Evolutionary conservation across 2,888 invertebrate genomes (phyloP).

Genomic region (Pyrrhia umbra): DNA sequence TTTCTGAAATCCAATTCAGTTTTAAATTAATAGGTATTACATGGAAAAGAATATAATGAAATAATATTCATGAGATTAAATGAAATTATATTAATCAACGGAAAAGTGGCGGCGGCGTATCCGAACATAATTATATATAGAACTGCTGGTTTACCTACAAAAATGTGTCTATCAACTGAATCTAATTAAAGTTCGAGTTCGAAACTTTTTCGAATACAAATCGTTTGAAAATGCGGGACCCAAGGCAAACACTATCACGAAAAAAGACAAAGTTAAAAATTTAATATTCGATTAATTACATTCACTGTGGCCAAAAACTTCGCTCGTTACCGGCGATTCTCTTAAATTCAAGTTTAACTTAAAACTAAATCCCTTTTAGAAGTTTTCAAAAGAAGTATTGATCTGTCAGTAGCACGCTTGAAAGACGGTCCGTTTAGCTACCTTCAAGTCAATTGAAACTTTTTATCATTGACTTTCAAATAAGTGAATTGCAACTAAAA

Average conservation of each 20-base stretch:
- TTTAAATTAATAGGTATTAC: not conserved
- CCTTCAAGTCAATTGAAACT: conserved; percentile 48
- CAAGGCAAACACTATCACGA: conserved; percentile 63
- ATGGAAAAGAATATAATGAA: not conserved
- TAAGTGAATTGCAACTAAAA: conserved; percentile 48
- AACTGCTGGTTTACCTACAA: not conserved
- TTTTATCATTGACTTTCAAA: conserved; percentile 59
- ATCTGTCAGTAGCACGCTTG: conserved; percentile 79
- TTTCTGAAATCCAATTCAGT: conserved; percentile 2
- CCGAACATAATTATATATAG: not conserved
- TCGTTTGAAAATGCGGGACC: conserved; percentile 21
- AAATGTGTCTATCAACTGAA: conserved; percentile 3
- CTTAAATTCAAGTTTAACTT: conserved; percentile 85
- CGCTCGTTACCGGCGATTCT: conserved; percentile 86
- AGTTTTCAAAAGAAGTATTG: conserved; percentile 83
- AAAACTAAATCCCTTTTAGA: conserved; percentile 81
- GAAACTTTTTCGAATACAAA: conserved; percentile 38
- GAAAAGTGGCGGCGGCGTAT: conserved; percentile 8
- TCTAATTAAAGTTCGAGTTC: conserved; percentile 2
- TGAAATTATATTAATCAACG: conserved; percentile 1
- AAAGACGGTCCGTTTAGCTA: conserved; percentile 33
- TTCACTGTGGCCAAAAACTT: conserved; percentile 87
- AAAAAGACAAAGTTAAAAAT: conserved; percentile 76
- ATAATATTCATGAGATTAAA: conserved; percentile 12
- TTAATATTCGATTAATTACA: conserved; percentile 84